These are phyloP conservation scores for Ctenoplectra terminalis DNA, from an alignment of 1,140 invertebrate species.

Conservation along the genomic window DNA sequence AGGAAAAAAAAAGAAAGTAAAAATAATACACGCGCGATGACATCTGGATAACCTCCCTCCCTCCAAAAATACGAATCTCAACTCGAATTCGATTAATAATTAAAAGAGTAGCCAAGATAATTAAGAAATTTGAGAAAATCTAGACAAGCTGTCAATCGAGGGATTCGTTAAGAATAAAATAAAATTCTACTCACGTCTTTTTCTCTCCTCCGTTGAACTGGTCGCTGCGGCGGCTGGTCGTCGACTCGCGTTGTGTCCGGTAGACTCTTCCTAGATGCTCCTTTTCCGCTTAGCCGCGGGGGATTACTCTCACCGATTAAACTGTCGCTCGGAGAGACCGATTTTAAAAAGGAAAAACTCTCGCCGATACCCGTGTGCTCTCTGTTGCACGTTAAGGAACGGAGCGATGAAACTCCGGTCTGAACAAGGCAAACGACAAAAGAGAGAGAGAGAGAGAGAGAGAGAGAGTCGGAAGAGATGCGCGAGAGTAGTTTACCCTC, in stretches of 20 bases:
- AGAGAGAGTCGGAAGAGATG: conserved; percentile 15
- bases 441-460: conserved; percentile 15
- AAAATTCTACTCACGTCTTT: conserved; percentile 59
- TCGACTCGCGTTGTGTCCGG: conserved; percentile 24
- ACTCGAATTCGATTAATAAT: neutral
- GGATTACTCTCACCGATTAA: conserved; percentile 35
- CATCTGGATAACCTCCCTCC: neutral
- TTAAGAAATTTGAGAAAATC: no score
- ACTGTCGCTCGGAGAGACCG: conserved; percentile 4
- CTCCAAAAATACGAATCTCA: neutral
- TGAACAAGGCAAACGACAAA: conserved; percentile 20
- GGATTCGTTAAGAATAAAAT: neutral
- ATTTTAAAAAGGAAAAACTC: neutral
- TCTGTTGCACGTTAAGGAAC: neutral
- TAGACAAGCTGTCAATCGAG: neutral
- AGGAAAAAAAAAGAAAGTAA: neutral
- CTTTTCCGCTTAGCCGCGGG: neutral
- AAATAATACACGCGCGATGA: neutral
- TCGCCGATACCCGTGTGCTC: neutral
- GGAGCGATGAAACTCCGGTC: neutral
- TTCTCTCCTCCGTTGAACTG: conserved; percentile 48
- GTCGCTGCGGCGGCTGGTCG: conserved; percentile 34
- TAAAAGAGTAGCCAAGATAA: no score
- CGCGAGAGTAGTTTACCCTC: conserved; percentile 31
- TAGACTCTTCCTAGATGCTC: conserved; percentile 26